phyloP scores from a whole-genome alignment of 2,888 invertebrate genomes.

The Conistra vaccinii region DNA sequence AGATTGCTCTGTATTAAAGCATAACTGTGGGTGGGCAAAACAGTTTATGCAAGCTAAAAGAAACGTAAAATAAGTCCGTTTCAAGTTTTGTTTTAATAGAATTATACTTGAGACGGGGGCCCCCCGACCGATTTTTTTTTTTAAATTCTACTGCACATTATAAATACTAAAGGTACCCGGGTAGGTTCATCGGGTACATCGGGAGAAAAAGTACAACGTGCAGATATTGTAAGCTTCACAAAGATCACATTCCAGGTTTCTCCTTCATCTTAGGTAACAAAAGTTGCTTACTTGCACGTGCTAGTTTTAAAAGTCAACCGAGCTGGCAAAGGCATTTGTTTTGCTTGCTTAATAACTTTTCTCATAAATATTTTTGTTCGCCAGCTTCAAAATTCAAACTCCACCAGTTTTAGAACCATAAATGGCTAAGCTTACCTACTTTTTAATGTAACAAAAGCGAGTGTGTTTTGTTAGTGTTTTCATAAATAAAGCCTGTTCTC shows the following conservation, averaged over 20 bases:
- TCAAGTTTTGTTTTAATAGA: too few species aligned
- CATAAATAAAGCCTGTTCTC: slow-evolving; percentile 30
- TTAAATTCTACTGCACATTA: not conserved
- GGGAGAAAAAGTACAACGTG: not conserved
- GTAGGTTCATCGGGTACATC: too few species aligned
- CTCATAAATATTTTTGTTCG: slow-evolving; percentile 24
- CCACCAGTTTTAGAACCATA: not conserved
- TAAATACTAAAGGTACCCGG: not conserved
- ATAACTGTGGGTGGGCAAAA: too few species aligned
- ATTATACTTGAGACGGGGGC: too few species aligned
- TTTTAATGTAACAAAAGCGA: slow-evolving; percentile 12
- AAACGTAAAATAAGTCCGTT: too few species aligned
- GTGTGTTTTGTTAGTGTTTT: slow-evolving; percentile 23
- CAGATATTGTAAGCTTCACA: slow-evolving; percentile 16
- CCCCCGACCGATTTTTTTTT: too few species aligned
- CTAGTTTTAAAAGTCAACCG: slow-evolving; percentile 52
- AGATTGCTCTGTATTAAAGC: too few species aligned
- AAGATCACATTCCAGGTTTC: slow-evolving; percentile 8
- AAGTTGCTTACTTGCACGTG: slow-evolving; percentile 42
- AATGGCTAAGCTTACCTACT: slow-evolving; percentile 5
- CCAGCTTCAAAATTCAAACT: slow-evolving; percentile 19
- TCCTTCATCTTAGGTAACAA: slow-evolving; percentile 39
- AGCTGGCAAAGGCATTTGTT: slow-evolving; percentile 38
- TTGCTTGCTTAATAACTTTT: slow-evolving; percentile 10
- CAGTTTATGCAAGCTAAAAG: too few species aligned